Evolutionary conservation across 2,888 invertebrate species (phyloP).

Genomic region (Drosophila meridiana): DNA sequence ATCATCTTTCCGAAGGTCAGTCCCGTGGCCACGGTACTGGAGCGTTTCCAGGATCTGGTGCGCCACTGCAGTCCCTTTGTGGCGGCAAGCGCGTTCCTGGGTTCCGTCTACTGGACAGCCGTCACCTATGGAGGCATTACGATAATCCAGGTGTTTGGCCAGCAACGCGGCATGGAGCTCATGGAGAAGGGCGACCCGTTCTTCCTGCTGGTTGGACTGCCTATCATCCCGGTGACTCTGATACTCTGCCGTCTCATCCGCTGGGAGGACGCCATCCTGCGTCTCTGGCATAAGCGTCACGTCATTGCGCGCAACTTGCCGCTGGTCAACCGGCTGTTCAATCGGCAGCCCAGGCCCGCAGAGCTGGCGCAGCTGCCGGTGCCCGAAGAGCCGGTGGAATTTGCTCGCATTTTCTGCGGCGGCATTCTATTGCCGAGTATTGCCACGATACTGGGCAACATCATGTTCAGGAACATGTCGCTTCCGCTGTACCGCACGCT

Average conservation of each 20-base stretch:
- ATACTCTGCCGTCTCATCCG: constrained; percentile 97
- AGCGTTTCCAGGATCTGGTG: constrained; percentile 93
- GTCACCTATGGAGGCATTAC: constrained; percentile 98
- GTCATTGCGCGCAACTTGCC: constrained; percentile 87
- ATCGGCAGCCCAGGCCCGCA: constrained; percentile 83
- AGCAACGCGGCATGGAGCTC: constrained; percentile 95
- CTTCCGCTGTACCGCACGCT: constrained; percentile 96
- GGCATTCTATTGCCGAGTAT: constrained; percentile 97
- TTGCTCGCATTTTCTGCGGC: constrained; percentile 95
- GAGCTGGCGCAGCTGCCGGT: constrained; percentile 87
- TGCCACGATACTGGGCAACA: constrained; percentile 94
- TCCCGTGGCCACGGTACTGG: constrained; percentile 92
- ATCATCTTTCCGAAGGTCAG: constrained; percentile 97
- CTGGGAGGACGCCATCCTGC: constrained; percentile 97
- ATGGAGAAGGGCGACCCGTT: constrained; percentile 98
- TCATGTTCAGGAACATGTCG: constrained; percentile 93
- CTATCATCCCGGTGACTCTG: constrained; percentile 96
- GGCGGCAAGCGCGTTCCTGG: constrained; percentile 95
- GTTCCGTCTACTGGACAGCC: constrained; percentile 98
- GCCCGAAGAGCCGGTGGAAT: constrained; percentile 91
- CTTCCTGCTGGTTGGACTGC: constrained; percentile 94
- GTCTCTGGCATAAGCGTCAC: constrained; percentile 89
- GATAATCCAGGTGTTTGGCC: constrained; percentile 96
- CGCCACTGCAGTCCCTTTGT: constrained; percentile 97
- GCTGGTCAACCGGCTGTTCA: constrained; percentile 86